phyloP scores from a whole-genome alignment of 2,797 vertebrate genomes.

The Clarias platycephalus region DNA sequence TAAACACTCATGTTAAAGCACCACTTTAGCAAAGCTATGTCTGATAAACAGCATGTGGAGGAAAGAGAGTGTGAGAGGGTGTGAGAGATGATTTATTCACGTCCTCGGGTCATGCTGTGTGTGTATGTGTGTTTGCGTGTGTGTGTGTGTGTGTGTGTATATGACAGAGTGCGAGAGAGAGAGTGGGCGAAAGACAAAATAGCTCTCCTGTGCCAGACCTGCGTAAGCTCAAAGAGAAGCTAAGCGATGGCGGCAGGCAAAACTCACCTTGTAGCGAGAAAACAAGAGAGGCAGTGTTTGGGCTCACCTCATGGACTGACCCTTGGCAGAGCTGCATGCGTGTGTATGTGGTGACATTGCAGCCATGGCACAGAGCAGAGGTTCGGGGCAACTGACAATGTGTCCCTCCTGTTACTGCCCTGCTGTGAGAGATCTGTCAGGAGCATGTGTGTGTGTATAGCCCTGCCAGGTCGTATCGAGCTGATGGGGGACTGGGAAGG shows the following conservation, averaged over 20 bases:
- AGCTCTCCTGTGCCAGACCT: constrained; percentile 68
- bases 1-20: constrained; percentile 66
- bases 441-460: constrained; percentile 61
- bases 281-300: constrained; percentile 13
- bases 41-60: constrained; percentile 59
- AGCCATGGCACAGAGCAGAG: constrained; percentile 48
- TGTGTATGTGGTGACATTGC: constrained; percentile 64
- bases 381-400: constrained; percentile 45
- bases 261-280: constrained; percentile 68
- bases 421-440: constrained; percentile 77
- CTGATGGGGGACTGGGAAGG: constrained; percentile 81
- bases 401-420: constrained; percentile 55
- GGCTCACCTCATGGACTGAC: constrained; percentile 59
- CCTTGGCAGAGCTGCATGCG: constrained; percentile 50
- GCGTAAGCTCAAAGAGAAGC: constrained; percentile 60
- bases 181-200: constrained; percentile 26
- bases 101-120: constrained; percentile 57
- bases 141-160: neutral
- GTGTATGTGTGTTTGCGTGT: neutral
- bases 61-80: constrained; percentile 60
- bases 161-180: constrained; percentile 11
- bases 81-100: constrained; percentile 55
- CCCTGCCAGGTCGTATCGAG: constrained; percentile 80
- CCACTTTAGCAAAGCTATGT: constrained; percentile 62
- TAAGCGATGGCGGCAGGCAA: constrained; percentile 58